A percentile compares a stretch with the other conserved stretches of the same genome.
These are phyloP conservation scores for Ichneumoninae sp. DNA, from an alignment of 2,888 invertebrate genomes.

Conservation along the genomic window DNA sequence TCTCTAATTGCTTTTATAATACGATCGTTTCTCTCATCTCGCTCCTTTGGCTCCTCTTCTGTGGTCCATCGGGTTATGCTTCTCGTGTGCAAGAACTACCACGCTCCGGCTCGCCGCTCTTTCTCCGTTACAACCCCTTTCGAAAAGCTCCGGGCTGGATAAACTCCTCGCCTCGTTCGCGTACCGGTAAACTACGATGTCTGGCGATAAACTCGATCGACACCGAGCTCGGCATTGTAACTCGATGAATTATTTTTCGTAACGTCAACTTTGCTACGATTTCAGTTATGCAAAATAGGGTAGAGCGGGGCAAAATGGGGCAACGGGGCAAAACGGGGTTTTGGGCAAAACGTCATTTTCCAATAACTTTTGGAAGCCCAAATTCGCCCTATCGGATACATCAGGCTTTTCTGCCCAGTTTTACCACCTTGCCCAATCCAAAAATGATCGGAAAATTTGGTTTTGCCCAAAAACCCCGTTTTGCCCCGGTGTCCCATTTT, in stretches of 20 bases:
- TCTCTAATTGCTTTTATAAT: conserved; percentile 84
- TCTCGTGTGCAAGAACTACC: neutral
- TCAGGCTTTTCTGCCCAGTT: too few species aligned
- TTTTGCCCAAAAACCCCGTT: too few species aligned
- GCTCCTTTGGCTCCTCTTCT: conserved; percentile 46
- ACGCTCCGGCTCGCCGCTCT: neutral
- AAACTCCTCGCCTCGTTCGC: conserved; percentile 56
- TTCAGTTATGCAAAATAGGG: neutral
- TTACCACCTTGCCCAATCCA: too few species aligned
- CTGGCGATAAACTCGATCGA: conserved; percentile 20
- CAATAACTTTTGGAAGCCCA: too few species aligned
- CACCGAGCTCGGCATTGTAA: neutral
- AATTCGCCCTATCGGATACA: too few species aligned
- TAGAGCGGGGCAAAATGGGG: too few species aligned
- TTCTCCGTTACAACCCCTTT: conserved; percentile 6
- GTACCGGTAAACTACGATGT: conserved; percentile 8
- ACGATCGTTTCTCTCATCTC: conserved; percentile 69
- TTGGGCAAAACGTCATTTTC: too few species aligned
- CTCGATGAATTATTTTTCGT: neutral
- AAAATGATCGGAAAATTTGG: too few species aligned
- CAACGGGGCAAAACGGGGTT: too few species aligned
- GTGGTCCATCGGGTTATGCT: neutral
- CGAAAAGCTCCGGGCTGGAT: conserved; percentile 24
- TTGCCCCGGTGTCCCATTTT: too few species aligned
- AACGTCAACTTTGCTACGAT: neutral